Evolutionary conservation across 2,888 invertebrate genomes (phyloP).

Genomic region (Leptothorax acervorum): DNA sequence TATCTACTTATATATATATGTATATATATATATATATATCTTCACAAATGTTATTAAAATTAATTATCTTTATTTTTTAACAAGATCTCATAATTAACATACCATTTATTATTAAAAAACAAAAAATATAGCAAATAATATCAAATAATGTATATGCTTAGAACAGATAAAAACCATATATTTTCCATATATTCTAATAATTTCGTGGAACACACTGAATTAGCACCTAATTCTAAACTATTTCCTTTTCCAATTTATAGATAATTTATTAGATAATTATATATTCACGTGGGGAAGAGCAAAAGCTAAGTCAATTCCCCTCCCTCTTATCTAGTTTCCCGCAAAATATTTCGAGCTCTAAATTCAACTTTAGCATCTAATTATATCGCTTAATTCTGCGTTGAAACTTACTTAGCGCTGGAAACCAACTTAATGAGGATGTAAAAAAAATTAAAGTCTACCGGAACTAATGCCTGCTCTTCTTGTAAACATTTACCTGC

Average conservation of each 20-base stretch:
- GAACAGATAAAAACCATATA: neutral
- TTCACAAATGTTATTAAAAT: neutral
- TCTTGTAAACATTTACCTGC: slow-evolving; percentile 74
- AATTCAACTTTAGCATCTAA: neutral
- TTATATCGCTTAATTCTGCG: neutral
- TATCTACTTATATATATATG: no score
- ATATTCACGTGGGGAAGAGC: neutral
- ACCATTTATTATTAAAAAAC: neutral
- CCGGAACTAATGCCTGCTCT: neutral
- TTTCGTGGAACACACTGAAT: neutral
- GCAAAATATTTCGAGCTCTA: neutral
- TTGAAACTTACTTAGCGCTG: neutral
- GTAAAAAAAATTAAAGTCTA: neutral
- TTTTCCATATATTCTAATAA: neutral
- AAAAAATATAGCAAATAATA: neutral
- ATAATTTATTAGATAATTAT: neutral
- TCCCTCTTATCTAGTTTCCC: neutral
- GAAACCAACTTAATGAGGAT: neutral
- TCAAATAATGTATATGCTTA: neutral
- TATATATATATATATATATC: neutral
- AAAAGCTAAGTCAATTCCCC: neutral
- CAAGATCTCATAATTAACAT: neutral
- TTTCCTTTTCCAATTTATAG: neutral
- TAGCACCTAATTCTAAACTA: neutral
- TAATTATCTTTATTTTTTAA: neutral